Conservation (phyloP, 2,797 vertebrate genomes). For the Graptemys geographica region DNA sequence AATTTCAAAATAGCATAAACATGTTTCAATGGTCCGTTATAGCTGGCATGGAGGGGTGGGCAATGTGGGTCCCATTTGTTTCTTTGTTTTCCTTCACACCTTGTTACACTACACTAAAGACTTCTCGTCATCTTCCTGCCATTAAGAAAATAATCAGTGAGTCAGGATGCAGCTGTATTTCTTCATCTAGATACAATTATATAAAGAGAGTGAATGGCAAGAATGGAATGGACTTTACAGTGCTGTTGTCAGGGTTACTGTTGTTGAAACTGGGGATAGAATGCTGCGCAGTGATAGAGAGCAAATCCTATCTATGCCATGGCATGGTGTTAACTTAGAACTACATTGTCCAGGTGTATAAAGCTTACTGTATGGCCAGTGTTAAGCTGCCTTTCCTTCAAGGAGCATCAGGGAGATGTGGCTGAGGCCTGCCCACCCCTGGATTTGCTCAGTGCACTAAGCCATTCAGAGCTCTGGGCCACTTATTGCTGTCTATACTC, state of each 20-base stretch:
- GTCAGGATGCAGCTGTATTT: neutral
- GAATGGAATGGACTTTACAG: neutral
- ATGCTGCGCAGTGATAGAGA: neutral
- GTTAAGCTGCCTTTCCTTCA: neutral
- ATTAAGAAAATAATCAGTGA: conserved; percentile 16
- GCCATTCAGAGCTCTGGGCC: rapidly evolving
- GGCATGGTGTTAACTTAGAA: neutral
- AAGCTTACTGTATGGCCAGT: rapidly evolving
- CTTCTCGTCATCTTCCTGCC: neutral
- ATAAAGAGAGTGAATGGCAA: neutral
- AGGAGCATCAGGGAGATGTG: neutral
- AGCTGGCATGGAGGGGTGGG: neutral
- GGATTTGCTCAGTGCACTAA: neutral
- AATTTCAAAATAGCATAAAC: conserved; percentile 16
- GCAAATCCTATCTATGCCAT: neutral
- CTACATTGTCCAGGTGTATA: neutral
- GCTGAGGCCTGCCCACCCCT: neutral
- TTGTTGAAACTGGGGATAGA: neutral
- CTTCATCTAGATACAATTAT: neutral
- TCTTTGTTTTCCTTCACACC: neutral
- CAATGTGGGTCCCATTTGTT: neutral
- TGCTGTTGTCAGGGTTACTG: neutral
- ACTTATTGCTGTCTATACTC: neutral
- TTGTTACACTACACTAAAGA: conserved; percentile 23
- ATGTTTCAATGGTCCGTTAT: neutral